Evolutionary conservation across 2,888 invertebrate species (phyloP).

Genomic region (Xylota sylvarum): DNA sequence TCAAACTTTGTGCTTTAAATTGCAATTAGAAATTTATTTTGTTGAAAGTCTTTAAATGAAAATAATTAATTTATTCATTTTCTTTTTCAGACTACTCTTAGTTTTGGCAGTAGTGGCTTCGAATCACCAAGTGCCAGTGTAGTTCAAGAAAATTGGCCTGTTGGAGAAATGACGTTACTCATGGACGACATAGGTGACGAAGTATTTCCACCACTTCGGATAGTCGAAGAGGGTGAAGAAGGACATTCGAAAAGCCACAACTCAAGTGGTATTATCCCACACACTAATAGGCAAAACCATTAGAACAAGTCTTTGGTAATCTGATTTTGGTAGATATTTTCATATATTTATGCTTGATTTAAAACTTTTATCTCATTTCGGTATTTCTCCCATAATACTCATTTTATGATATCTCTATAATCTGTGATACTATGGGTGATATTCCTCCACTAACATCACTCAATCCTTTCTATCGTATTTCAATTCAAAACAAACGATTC

Average conservation of each 20-base stretch:
- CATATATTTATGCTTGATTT: conserved; percentile 63
- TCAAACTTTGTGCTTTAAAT: not conserved
- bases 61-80: conserved; percentile 1
- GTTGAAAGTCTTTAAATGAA: not conserved
- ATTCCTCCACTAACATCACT: not conserved
- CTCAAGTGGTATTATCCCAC: conserved; percentile 14
- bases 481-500: conserved; percentile 18
- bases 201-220: conserved; percentile 64
- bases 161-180: conserved; percentile 23
- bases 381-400: conserved; percentile 1
- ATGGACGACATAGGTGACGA: conserved; percentile 41
- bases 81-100: conserved; percentile 79
- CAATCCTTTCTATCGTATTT: conserved; percentile 1
- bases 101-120: conserved; percentile 79
- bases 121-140: conserved; percentile 68
- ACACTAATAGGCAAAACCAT: conserved; percentile 40
- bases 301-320: conserved; percentile 47
- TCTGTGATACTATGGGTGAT: conserved; percentile 65
- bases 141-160: conserved; percentile 44
- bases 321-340: conserved; percentile 3
- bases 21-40: not conserved
- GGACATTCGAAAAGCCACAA: conserved; percentile 26
- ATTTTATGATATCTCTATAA: conserved; percentile 37
- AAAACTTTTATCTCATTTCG: conserved; percentile 16
- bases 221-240: conserved; percentile 55